phyloP scores from a whole-genome alignment of 1,140 invertebrate species.

The Rhysida immarginata region DNA sequence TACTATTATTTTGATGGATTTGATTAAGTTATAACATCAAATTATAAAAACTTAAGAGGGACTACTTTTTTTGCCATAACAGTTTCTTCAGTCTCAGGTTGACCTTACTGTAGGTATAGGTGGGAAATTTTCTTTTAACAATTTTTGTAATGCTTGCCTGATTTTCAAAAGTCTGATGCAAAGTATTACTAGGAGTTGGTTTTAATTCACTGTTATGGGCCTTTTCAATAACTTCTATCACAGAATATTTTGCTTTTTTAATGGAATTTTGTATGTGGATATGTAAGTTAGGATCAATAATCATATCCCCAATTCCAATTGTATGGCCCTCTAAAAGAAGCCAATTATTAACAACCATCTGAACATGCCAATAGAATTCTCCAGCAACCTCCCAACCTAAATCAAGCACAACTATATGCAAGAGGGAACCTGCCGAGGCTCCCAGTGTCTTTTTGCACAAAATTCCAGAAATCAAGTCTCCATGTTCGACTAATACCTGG shows the following conservation, averaged over 20 bases:
- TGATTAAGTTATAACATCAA: too few species aligned
- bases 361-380: slow-evolving; percentile 96
- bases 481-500: slow-evolving; percentile 87
- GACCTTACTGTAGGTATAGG: too few species aligned
- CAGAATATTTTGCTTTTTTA: slow-evolving; percentile 96
- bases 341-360: slow-evolving; percentile 98
- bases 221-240: slow-evolving; percentile 99
- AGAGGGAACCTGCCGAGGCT: slow-evolving; percentile 84
- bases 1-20: too few species aligned
- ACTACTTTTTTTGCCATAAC: too few species aligned
- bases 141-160: slow-evolving; percentile 30
- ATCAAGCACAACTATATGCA: slow-evolving; percentile 96
- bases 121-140: too few species aligned
- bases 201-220: slow-evolving; percentile 99
- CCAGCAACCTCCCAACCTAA: slow-evolving; percentile 94
- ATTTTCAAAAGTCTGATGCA: slow-evolving; percentile 75
- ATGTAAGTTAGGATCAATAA: slow-evolving; percentile 98
- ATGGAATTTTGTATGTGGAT: slow-evolving; percentile 96
- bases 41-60: too few species aligned
- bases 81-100: too few species aligned
- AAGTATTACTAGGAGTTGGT: slow-evolving; percentile 94
- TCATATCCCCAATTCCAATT: slow-evolving; percentile 95
- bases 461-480: slow-evolving; percentile 80
- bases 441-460: slow-evolving; percentile 97
- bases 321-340: slow-evolving; percentile 90